Base-by-base conservation (phyloP, 2,797 vertebrate species). In the Myotis findleyi region DNA sequence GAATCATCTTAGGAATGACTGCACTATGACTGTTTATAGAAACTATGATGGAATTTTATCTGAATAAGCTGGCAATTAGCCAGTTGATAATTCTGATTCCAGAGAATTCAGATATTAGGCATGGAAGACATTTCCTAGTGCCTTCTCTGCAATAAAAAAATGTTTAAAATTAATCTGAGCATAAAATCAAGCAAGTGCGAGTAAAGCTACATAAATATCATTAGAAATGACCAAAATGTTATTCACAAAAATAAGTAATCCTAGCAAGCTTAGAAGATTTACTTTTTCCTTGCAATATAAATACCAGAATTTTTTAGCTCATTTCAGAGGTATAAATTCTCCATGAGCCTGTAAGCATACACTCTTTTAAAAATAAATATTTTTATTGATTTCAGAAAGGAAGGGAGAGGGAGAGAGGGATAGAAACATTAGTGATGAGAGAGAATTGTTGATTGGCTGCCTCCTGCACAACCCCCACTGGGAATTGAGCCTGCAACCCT, bases 41-140 rank as follows among this genome's bases (percentile, higher is more conserved):
- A 89, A 71, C 20, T 49, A 27, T 17, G 49, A 80, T 88, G 33
- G 25, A 91, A 84, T 89, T 97, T 88, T 86, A 88, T 66, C 79
- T 87, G 44, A 62, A 57, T 88, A 69, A 77, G 73, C 1, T 64
- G 44, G 12, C 20, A 72, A 27, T 59, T 88, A 83, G 6, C 36
- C 21, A 91, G 7, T 36, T 96, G 57, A 36, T 93, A 86, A 79
- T 97, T 88, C 30, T 59, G 51, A 81, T 83, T 95, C 38, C 75
- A 47, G 57, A 89, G 27, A 93, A 85, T 88, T 9, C 21, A 86
- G 25, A 80, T 38, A 44, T 73, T 64, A n/a, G 20, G 5, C 68
- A 33, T 75, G 16, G 55, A 73, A 80, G 14, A 76, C 64, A 72
- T 6, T 36, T 81, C 5, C 17, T 20, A 23, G 7, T 73, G 21